Conservation (phyloP, 2,888 invertebrate genomes). For the Lithophane leautieri region DNA sequence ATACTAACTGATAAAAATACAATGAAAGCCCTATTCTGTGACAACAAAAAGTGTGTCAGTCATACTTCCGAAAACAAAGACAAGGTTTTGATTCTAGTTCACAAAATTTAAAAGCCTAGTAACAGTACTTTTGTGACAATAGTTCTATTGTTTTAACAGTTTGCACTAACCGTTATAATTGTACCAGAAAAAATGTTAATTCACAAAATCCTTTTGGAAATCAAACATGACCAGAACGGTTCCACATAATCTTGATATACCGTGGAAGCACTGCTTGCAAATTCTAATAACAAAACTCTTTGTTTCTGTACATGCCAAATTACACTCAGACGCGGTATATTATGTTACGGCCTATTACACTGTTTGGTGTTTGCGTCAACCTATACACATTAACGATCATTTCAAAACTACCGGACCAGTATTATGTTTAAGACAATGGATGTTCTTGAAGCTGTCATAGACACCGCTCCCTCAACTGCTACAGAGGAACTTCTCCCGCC, state of each 20-base stretch:
- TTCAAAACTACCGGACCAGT: slow-evolving; percentile 48
- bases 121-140: slow-evolving; percentile 53
- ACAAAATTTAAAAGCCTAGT: slow-evolving; percentile 37
- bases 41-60: slow-evolving; percentile 23
- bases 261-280: background rate
- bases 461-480: slow-evolving; percentile 54
- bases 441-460: slow-evolving; percentile 58
- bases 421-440: slow-evolving; percentile 56
- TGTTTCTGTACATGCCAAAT: slow-evolving; percentile 11
- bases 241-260: slow-evolving; percentile 6
- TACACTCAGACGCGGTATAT: background rate
- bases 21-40: background rate
- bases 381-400: slow-evolving; percentile 37
- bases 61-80: slow-evolving; percentile 28
- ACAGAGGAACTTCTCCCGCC: slow-evolving; percentile 32
- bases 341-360: slow-evolving; percentile 8
- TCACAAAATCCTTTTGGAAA: slow-evolving; percentile 7
- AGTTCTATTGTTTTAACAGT: slow-evolving; percentile 48
- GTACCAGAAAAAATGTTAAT: slow-evolving; percentile 21
- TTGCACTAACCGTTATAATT: slow-evolving; percentile 40
- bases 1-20: slow-evolving; percentile 12
- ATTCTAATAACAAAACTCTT: background rate
- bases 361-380: slow-evolving; percentile 46
- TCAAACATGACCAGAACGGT: slow-evolving; percentile 18
- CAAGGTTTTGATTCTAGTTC: slow-evolving; percentile 20